A percentile compares a stretch with the other conserved stretches of the same genome.
These are phyloP conservation scores for Watsonalla cultraria DNA, from an alignment of 2,888 invertebrate species.

Conservation along the genomic window DNA sequence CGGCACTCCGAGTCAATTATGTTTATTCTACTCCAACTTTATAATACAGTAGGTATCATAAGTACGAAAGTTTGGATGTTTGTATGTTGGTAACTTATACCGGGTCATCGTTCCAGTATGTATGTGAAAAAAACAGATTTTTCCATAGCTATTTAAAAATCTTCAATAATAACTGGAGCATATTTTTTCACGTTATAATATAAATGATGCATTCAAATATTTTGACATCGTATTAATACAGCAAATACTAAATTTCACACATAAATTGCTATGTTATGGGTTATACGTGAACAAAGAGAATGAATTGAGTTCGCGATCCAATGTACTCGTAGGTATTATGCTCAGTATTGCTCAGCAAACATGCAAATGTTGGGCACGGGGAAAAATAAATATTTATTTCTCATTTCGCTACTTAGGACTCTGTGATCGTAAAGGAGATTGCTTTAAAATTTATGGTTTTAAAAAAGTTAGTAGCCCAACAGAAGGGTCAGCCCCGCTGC, in stretches of 20 bases:
- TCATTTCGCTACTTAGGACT: slow-evolving; percentile 19
- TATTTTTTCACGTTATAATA: neutral
- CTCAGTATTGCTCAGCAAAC: slow-evolving; percentile 6
- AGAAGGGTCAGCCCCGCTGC: neutral
- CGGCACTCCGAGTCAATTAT: too few relatives aligned
- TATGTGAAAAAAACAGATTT: too few relatives aligned
- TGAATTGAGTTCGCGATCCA: slow-evolving; percentile 19
- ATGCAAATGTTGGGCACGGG: slow-evolving; percentile 21
- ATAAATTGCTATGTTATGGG: slow-evolving; percentile 27
- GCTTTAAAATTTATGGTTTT: slow-evolving; percentile 24
- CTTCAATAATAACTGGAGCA: too few relatives aligned
- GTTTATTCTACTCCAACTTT: too few relatives aligned
- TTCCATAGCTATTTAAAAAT: too few relatives aligned
- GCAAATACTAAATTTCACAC: slow-evolving; percentile 22
- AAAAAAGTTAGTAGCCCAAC: slow-evolving; percentile 5
- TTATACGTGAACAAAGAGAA: slow-evolving; percentile 30
- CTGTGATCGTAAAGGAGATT: slow-evolving; percentile 19
- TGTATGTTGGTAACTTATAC: too few relatives aligned
- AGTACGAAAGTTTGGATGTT: too few relatives aligned
- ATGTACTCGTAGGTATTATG: slow-evolving; percentile 12
- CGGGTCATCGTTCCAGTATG: too few relatives aligned
- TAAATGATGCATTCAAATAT: slow-evolving; percentile 8
- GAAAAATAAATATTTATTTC: slow-evolving; percentile 30
- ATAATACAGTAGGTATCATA: too few relatives aligned
- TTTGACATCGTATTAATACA: neutral